These are phyloP conservation scores for Eubasilissa splendida DNA, from an alignment of 2,888 invertebrate species.

Conservation along the genomic window DNA sequence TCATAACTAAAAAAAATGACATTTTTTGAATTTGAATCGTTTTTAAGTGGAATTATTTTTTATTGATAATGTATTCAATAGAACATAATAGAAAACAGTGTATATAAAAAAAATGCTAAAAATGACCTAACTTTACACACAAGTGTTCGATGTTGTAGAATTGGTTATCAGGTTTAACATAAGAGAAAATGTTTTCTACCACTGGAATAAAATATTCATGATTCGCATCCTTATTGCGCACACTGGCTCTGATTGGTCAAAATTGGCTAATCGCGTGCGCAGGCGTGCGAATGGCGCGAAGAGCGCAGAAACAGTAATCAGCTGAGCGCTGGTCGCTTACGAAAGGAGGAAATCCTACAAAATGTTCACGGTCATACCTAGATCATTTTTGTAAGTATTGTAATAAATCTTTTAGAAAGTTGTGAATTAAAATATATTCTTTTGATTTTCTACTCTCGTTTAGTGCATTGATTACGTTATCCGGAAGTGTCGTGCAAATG, in stretches of 20 bases:
- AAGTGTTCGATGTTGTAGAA: too few relatives aligned
- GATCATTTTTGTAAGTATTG: slow-evolving; percentile 70
- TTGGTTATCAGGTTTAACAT: too few relatives aligned
- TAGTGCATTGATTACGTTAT: slow-evolving; percentile 9
- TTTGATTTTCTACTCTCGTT: background rate
- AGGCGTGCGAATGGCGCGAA: slow-evolving; percentile 41
- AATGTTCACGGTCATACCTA: slow-evolving; percentile 71
- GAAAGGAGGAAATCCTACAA: slow-evolving; percentile 58
- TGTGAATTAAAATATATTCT: slow-evolving; percentile 47
- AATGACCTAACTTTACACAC: too few relatives aligned
- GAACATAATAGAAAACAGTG: too few relatives aligned
- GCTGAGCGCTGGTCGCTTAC: slow-evolving; percentile 53
- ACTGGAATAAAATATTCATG: background rate
- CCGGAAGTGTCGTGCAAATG: slow-evolving; percentile 43
- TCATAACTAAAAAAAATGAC: too few relatives aligned
- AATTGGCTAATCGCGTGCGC: slow-evolving; percentile 21
- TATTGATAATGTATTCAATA: too few relatives aligned
- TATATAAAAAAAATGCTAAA: too few relatives aligned
- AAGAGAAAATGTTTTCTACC: slow-evolving; percentile 30
- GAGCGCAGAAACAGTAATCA: slow-evolving; percentile 43
- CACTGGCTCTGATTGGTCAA: slow-evolving; percentile 27
- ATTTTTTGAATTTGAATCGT: too few relatives aligned
- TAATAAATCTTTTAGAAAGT: slow-evolving; percentile 70
- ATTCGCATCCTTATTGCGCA: background rate
- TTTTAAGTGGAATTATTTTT: too few relatives aligned